These are phyloP conservation scores for Virgularia gustaviana DNA, from an alignment of 92 coral and sea anemone genomes.

Conservation along the genomic window DNA sequence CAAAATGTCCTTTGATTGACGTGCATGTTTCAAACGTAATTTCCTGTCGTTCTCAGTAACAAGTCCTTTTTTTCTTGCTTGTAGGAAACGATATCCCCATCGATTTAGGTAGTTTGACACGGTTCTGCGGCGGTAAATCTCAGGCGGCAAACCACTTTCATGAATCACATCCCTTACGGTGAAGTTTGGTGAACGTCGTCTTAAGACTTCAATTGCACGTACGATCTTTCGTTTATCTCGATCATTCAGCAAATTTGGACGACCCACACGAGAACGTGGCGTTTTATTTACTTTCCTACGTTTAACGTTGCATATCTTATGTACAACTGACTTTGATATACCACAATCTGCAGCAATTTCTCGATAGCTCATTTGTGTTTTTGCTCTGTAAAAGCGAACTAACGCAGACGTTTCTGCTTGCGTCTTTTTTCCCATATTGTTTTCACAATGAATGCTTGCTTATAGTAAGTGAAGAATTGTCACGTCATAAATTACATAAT, in stretches of 20 bases:
- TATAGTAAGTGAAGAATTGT: background rate
- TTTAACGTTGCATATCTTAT: background rate
- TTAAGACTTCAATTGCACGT: background rate
- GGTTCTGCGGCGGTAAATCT: slow-evolving; percentile 21
- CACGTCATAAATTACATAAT: too few relatives aligned
- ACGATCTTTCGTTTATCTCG: background rate
- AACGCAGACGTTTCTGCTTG: background rate
- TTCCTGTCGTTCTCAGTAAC: background rate
- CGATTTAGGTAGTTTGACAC: slow-evolving; percentile 25
- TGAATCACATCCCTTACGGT: slow-evolving; percentile 36
- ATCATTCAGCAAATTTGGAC: slow-evolving; percentile 14
- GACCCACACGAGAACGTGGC: background rate
- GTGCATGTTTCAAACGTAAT: slow-evolving; percentile 30
- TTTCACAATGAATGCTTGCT: background rate
- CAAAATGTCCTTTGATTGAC: slow-evolving; percentile 23
- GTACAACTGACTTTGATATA: slow-evolving; percentile 6
- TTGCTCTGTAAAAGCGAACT: background rate
- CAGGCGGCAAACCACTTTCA: slow-evolving; percentile 25
- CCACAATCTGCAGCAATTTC: background rate
- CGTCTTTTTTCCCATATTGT: background rate
- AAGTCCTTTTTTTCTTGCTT: slow-evolving; percentile 33
- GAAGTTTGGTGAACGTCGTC: slow-evolving; percentile 12
- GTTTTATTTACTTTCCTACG: background rate
- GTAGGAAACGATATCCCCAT: slow-evolving; percentile 6
- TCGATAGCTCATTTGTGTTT: slow-evolving; percentile 1